Conservation (phyloP, 2,113 vertebrate species). For the cattle (Bos taurus) region DNA sequence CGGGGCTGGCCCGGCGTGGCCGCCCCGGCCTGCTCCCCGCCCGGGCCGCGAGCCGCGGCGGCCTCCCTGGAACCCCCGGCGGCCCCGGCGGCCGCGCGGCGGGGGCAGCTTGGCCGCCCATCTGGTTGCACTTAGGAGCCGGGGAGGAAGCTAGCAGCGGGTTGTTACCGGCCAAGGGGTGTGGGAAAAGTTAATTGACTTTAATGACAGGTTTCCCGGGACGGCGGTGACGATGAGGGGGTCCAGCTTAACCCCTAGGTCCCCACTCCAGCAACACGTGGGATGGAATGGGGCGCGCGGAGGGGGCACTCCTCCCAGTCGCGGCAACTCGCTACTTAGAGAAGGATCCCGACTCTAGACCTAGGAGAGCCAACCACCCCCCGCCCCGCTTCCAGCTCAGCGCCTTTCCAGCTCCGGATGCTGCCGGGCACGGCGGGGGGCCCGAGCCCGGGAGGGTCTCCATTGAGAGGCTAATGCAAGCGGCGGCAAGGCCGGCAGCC, state of each 20-base stretch:
- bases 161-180: slow-evolving; percentile 83
- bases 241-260: slow-evolving; percentile 35
- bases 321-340: background rate
- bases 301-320: background rate
- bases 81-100: slow-evolving; percentile 28
- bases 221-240: slow-evolving; percentile 52
- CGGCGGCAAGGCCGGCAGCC: background rate
- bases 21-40: slow-evolving; percentile 54
- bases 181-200: slow-evolving; percentile 96
- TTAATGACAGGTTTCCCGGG: slow-evolving; percentile 90
- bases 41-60: slow-evolving; percentile 14
- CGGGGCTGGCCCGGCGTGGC: slow-evolving; percentile 74
- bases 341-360: background rate
- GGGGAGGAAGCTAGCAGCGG: slow-evolving; percentile 89
- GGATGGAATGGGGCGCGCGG: background rate
- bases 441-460: background rate
- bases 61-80: slow-evolving; percentile 45
- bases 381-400: background rate
- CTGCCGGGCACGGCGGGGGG: background rate
- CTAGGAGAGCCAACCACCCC: background rate
- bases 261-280: slow-evolving; percentile 4
- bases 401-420: background rate
- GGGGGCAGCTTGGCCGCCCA: slow-evolving; percentile 78
- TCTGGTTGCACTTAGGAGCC: slow-evolving; percentile 95
- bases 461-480: background rate